Percentiles rank a stretch among this genome's conserved stretches.
Evolutionary conservation across 2,113 vertebrate species (phyloP).

Genomic region (Nicator chloris): DNA sequence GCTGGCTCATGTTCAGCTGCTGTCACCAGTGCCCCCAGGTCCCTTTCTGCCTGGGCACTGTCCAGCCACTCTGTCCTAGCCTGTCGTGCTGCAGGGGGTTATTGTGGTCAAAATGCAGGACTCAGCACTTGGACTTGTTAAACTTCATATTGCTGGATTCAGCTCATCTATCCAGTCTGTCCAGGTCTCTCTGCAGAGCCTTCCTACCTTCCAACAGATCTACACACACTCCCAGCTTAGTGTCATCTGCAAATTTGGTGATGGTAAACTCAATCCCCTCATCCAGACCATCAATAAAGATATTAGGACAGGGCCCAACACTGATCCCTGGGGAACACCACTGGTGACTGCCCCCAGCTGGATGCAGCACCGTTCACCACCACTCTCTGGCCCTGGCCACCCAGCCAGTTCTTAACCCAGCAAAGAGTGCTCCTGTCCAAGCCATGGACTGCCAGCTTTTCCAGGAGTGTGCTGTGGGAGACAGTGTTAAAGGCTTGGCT

Average conservation of each 20-base stretch:
- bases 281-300: background rate
- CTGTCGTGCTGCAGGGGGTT: background rate
- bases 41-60: background rate
- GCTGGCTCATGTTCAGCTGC: background rate
- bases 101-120: background rate
- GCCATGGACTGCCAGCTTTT: background rate
- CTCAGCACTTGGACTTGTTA: background rate
- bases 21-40: background rate
- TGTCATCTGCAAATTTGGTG: background rate
- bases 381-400: background rate
- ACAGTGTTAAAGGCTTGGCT: too few relatives aligned
- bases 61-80: background rate
- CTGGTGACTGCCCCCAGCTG: background rate
- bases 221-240: background rate
- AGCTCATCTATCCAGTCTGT: background rate
- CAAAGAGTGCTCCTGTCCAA: background rate
- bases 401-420: background rate
- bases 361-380: rapidly evolving
- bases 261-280: background rate
- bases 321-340: background rate
- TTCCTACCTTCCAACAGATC: background rate
- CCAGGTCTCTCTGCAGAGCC: background rate
- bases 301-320: too few relatives aligned
- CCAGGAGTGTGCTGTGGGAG: background rate
- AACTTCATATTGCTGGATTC: too few relatives aligned